Evolutionary conservation across 2,113 vertebrate species (phyloP).

Genomic region (Hirundichthys speculiger): DNA sequence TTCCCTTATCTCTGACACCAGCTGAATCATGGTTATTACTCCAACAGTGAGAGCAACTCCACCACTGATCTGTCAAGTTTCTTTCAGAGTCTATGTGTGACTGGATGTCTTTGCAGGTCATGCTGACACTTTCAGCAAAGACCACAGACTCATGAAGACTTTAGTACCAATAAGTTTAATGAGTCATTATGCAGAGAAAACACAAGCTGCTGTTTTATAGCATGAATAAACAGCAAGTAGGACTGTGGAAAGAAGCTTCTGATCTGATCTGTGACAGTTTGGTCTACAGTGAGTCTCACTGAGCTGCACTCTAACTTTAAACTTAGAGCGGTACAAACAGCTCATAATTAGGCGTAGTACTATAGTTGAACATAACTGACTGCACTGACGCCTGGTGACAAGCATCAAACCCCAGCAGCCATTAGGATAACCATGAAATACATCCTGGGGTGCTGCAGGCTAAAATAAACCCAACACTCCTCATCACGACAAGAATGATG

Average conservation of each 20-base stretch:
- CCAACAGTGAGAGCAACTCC: neutral
- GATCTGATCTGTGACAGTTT: neutral
- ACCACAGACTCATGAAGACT: no score
- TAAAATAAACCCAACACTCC: conserved; percentile 56
- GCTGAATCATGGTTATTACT: conserved; percentile 18
- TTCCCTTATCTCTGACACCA: conserved; percentile 16
- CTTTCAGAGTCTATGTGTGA: no score
- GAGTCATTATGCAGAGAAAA: no score
- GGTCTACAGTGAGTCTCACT: neutral
- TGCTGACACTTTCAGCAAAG: no score
- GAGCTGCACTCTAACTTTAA: neutral
- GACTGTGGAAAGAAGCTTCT: no score
- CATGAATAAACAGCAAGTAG: no score
- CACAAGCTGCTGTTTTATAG: no score
- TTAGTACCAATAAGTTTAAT: no score
- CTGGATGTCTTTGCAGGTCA: no score
- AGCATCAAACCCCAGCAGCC: conserved; percentile 53
- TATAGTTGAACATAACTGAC: conserved; percentile 3
- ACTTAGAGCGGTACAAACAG: conserved; percentile 1
- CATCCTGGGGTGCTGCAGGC: conserved; percentile 11
- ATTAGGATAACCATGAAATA: conserved; percentile 51
- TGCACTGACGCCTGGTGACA: conserved; percentile 34
- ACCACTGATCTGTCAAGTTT: neutral
- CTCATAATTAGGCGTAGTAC: conserved; percentile 10
- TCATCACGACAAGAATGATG: conserved; percentile 39